Conservation (phyloP, 2,113 vertebrate species). For the Andinoacara biseriatus region DNA sequence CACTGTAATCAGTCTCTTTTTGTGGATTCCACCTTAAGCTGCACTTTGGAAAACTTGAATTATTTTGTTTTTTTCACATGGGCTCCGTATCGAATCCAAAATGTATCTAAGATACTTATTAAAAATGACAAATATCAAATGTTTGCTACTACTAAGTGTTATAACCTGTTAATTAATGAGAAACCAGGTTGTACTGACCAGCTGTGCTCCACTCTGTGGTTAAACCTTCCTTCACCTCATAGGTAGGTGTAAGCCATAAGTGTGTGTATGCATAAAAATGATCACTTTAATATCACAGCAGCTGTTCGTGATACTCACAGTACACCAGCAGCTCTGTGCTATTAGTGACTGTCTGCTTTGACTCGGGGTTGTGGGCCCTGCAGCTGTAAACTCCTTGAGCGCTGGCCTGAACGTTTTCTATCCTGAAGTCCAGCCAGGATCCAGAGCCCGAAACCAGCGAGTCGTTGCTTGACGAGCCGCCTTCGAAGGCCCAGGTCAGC, state of each 20-base stretch:
- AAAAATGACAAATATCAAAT: too few relatives aligned
- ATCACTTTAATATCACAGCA: neutral
- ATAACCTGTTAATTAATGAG: neutral
- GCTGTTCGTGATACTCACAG: conserved; percentile 74
- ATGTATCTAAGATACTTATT: too few relatives aligned
- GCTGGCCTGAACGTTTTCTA: conserved; percentile 62
- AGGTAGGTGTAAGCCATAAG: accelerated
- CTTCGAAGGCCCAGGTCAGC: conserved; percentile 75
- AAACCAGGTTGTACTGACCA: neutral
- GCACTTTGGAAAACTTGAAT: neutral
- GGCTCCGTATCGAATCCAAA: too few relatives aligned
- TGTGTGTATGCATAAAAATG: neutral
- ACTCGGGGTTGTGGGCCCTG: conserved; percentile 71
- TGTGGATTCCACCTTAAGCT: neutral
- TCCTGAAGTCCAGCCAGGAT: conserved; percentile 56
- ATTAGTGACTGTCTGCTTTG: conserved; percentile 33
- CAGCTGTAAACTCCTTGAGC: conserved; percentile 85
- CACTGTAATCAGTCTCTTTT: neutral
- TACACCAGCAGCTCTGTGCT: conserved; percentile 86
- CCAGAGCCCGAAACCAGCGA: conserved; percentile 32
- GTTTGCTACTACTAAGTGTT: accelerated
- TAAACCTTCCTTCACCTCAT: neutral
- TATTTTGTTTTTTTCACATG: neutral
- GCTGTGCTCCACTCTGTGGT: neutral
- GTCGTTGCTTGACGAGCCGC: neutral